Base-by-base conservation (phyloP, 1,140 invertebrate genomes). In the Platorchestia sp. region DNA sequence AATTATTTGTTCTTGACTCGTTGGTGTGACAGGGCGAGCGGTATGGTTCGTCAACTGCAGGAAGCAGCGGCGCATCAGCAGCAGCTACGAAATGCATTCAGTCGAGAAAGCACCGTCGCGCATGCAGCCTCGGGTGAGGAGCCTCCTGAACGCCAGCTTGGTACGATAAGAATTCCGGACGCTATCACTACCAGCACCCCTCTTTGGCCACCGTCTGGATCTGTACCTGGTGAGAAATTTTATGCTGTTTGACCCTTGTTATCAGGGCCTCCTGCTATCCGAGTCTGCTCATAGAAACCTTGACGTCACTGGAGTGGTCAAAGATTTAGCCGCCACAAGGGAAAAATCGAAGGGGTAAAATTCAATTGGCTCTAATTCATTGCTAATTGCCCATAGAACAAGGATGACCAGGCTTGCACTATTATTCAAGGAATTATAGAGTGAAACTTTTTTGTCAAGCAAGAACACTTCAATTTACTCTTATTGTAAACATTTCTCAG, bases 181-280 rank as follows among this genome's bases (percentile, higher is more conserved):
- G 91, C 91, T 40, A 93, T 93, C 45, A 93, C 91, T 16, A 93
- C 91, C 43, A 93, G 91, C 45, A 93, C 91, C 10, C 91, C 91
- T 93, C 91, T 93, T 40, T 93, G 91, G 91, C 91, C 91, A 0
- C 44, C 91, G 36, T 93, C 91, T 42, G 91, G 91, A 45, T 93
- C 91, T 36, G 91, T 93, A 0, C 91, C 91, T 93, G 91, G 91
- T 93, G 3, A 45, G 91, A 36, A 75, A 36, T 75, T 10, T 22
- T 14, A 19, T 51, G 6, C 19, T 51, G 59, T 36, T 75, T 36
- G 27, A 36, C 27, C 14, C 36, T 10, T 75, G 59, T 75, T 75
- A 27, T 75, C 7, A 51, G 47, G 47, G 19, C 6, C n/a, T n/a
- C n/a, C n/a, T n/a, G n/a, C n/a, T n/a, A n/a, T n/a, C n/a, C n/a